Percentiles rank a stretch among this genome's conserved stretches.
phyloP scores from a whole-genome alignment of 1,140 invertebrate species.

The Amyelois transitella region DNA sequence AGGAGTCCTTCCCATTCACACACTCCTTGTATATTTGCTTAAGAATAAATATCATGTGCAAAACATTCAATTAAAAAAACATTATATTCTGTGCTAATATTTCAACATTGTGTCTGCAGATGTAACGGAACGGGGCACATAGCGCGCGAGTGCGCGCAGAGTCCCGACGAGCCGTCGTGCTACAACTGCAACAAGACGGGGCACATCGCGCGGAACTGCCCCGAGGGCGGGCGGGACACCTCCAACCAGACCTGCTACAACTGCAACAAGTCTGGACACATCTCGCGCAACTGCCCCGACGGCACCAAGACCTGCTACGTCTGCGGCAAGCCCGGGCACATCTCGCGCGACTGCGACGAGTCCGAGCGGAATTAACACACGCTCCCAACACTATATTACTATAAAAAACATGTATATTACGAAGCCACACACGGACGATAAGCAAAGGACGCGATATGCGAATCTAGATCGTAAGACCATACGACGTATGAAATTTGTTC shows the following conservation, averaged over 20 bases:
- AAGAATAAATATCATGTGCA: no score
- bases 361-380: constrained; percentile 79
- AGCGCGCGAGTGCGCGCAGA: constrained; percentile 90
- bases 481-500: constrained; percentile 54
- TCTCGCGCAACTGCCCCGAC: constrained; percentile 91
- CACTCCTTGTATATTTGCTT: no score
- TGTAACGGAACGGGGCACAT: constrained; percentile 91
- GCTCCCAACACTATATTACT: constrained; percentile 42
- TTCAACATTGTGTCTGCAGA: constrained; percentile 72
- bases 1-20: no score
- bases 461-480: constrained; percentile 47
- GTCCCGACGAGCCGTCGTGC: constrained; percentile 86
- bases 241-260: constrained; percentile 86
- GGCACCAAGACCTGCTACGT: constrained; percentile 90
- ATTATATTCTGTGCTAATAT: no score
- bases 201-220: constrained; percentile 91
- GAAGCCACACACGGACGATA: constrained; percentile 69
- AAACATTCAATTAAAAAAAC: no score
- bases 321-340: constrained; percentile 91
- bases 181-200: constrained; percentile 93
- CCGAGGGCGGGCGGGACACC: constrained; percentile 78
- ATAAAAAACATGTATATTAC: constrained; percentile 64
- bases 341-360: constrained; percentile 91
- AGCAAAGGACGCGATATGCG: constrained; percentile 66
- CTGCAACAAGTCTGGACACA: constrained; percentile 91